phyloP scores from a whole-genome alignment of 2,888 invertebrate species.

The Siphlonurus alternatus region DNA sequence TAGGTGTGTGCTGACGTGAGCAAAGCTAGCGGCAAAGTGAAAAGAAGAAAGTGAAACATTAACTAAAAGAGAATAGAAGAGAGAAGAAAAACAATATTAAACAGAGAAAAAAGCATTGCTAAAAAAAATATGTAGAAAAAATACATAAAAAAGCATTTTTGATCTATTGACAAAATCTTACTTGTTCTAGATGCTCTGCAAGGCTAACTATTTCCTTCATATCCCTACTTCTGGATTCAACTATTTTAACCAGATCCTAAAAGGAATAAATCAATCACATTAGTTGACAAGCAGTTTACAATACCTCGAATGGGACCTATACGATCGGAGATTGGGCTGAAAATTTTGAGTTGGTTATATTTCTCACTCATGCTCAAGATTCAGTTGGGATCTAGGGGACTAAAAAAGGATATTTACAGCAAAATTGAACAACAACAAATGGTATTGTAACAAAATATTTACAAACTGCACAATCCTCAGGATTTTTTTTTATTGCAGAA shows the following conservation, averaged over 20 bases:
- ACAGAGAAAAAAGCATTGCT: slow-evolving; percentile 7
- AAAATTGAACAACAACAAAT: no score
- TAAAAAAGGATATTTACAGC: no score
- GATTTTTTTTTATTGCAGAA: no score
- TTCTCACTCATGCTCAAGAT: not conserved
- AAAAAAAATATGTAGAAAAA: slow-evolving; percentile 8
- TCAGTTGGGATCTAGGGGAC: no score
- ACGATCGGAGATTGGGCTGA: not conserved
- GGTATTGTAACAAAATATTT: no score
- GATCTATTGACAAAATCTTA: slow-evolving; percentile 33
- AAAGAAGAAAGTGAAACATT: slow-evolving; percentile 4
- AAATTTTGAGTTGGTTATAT: not conserved
- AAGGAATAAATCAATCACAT: slow-evolving; percentile 17
- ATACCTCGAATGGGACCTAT: not conserved
- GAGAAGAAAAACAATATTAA: slow-evolving; percentile 11
- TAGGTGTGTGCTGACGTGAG: no score
- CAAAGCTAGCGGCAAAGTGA: not conserved
- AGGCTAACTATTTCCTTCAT: slow-evolving; percentile 53
- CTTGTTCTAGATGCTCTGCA: slow-evolving; percentile 69
- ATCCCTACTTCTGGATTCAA: slow-evolving; percentile 52
- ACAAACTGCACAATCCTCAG: no score
- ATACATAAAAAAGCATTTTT: not conserved
- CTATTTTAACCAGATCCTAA: slow-evolving; percentile 59
- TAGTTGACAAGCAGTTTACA: no score
- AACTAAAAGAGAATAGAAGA: not conserved